phyloP scores from a whole-genome alignment of 2,113 vertebrate species.

The Thymallus thymallus region DNA sequence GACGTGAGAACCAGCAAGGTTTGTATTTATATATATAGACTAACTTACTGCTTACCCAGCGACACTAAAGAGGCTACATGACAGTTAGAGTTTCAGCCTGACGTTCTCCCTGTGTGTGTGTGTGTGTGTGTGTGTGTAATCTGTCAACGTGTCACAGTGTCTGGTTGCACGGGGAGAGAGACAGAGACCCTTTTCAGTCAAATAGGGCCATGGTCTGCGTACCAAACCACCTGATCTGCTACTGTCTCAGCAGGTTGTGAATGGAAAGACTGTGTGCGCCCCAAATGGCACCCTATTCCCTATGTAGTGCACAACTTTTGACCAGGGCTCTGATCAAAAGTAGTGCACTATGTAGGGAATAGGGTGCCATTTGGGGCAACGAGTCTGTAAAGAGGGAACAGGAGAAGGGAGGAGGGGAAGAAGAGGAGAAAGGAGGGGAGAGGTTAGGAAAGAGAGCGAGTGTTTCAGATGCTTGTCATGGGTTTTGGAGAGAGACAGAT shows the following conservation, averaged over 20 bases:
- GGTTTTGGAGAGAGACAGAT: background rate
- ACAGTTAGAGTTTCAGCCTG: background rate
- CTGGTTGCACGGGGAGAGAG: background rate
- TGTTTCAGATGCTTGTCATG: background rate
- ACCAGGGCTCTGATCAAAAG: no score
- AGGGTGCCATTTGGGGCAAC: background rate
- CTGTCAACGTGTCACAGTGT: background rate
- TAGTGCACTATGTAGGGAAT: background rate
- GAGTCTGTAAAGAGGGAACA: background rate
- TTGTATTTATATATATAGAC: background rate
- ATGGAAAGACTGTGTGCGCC: background rate
- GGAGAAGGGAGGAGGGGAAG: background rate
- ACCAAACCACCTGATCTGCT: background rate
- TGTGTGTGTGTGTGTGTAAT: background rate
- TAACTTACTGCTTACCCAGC: background rate
- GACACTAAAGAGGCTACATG: background rate
- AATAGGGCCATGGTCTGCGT: slow-evolving; percentile 1
- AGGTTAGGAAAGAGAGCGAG: background rate
- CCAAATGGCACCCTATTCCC: no score
- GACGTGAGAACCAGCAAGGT: slow-evolving; percentile 1
- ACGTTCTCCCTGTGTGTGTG: slow-evolving; percentile 6
- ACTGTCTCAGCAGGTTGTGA: background rate
- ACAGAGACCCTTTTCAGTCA: slow-evolving; percentile 8
- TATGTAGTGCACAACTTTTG: no score
- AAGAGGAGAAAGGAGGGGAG: background rate